A percentile compares a stretch with the other conserved stretches of the same genome.
phyloP scores from a whole-genome alignment of 2,888 invertebrate species.

The Plagodis dolabraria region DNA sequence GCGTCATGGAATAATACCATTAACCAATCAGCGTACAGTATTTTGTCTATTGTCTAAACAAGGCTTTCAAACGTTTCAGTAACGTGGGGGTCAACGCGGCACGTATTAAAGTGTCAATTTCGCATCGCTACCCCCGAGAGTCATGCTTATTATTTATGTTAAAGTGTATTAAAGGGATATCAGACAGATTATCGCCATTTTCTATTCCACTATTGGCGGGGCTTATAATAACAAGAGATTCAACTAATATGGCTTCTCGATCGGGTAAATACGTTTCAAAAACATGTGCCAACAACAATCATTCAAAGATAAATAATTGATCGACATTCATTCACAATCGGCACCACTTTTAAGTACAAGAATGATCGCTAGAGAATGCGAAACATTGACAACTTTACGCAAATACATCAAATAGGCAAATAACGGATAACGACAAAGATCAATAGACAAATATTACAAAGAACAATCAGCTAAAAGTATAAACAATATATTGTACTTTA shows the following conservation, averaged over 20 bases:
- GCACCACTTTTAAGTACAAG: constrained; percentile 26
- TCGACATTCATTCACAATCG: constrained; percentile 15
- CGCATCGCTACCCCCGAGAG: too few relatives aligned
- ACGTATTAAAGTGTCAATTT: too few relatives aligned
- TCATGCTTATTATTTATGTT: too few relatives aligned
- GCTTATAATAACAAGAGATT: constrained; percentile 13
- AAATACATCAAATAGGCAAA: constrained; percentile 19
- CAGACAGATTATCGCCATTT: too few relatives aligned
- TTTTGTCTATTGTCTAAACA: too few relatives aligned
- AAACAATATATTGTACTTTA: not conserved
- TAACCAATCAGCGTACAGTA: too few relatives aligned
- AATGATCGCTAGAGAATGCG: constrained; percentile 14
- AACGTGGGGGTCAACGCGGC: too few relatives aligned
- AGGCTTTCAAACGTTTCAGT: too few relatives aligned
- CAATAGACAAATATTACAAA: constrained; percentile 10
- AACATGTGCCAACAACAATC: constrained; percentile 2
- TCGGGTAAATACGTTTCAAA: constrained; percentile 3
- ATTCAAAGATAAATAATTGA: constrained; percentile 2
- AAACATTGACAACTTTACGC: constrained; percentile 16
- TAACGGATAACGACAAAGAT: constrained; percentile 2
- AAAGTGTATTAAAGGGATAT: too few relatives aligned
- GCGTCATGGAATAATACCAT: too few relatives aligned
- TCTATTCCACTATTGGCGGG: constrained; percentile 1
- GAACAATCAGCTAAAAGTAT: constrained; percentile 2
- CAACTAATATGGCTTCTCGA: constrained; percentile 15